phyloP scores from a whole-genome alignment of 2,113 vertebrate genomes.

The Thomomys bottae region DNA sequence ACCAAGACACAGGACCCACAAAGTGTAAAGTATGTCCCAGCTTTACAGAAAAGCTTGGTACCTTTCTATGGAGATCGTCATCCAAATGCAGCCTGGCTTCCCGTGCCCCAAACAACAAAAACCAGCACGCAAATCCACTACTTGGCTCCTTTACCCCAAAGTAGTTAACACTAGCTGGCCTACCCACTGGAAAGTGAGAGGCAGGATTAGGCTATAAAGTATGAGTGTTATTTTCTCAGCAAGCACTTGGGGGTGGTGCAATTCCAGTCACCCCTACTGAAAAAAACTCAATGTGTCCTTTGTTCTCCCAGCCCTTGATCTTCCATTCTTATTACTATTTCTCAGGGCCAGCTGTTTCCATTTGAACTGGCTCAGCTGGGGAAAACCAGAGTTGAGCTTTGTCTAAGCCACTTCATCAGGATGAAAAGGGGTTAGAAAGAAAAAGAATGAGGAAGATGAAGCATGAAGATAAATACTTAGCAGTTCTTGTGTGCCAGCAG shows the following conservation, averaged over 20 bases:
- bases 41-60: neutral
- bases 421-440: neutral
- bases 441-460: neutral
- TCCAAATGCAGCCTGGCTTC: neutral
- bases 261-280: slow-evolving; percentile 22
- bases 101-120: neutral
- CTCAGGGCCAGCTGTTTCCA: slow-evolving; percentile 43
- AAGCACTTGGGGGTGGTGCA: slow-evolving; percentile 32
- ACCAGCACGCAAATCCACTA: neutral
- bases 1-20: neutral
- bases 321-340: slow-evolving; percentile 37
- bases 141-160: neutral
- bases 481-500: neutral
- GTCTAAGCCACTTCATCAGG: slow-evolving; percentile 34
- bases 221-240: slow-evolving; percentile 65
- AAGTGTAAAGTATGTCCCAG: neutral
- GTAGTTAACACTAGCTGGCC: slow-evolving; percentile 62
- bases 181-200: neutral
- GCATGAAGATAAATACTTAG: neutral
- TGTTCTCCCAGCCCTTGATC: slow-evolving; percentile 66
- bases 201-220: slow-evolving; percentile 30
- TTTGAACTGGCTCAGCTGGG: slow-evolving; percentile 16
- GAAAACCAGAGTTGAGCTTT: slow-evolving; percentile 29
- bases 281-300: slow-evolving; percentile 52
- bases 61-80: neutral